Evolutionary conservation across 1,140 invertebrate species (phyloP), one percentile per base, ranked within the genome.

Genomic region (Drosophila fuyamai): DNA sequence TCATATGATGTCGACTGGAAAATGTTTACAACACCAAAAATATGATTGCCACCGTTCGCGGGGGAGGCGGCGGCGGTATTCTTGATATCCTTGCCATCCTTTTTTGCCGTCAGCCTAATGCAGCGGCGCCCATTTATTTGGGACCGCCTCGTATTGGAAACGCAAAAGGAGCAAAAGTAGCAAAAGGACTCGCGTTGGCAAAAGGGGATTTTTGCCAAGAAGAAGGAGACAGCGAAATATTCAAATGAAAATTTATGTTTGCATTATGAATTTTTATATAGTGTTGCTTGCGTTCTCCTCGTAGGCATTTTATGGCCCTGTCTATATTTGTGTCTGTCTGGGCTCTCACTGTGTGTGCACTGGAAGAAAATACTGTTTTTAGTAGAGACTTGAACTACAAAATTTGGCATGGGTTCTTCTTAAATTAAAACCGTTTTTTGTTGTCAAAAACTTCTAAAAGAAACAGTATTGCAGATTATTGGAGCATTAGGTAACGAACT

Each of bases 171-270:
- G 54, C 36, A 53, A 32, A 32, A 32, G 29, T 6, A 32, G 29
- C 29, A 32, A 32, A 32, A 59, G 57, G 38, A 41, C 48, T 10
- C 29, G 54, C 44, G 56, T 54, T 47, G 75, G 55, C 58, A 79
- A 58, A 23, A 57, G 29, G 70, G 79, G 79, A 88, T 86, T 83
- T 83, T 83, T 77, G 83, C 83, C 62, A 55, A 47, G 56, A 58
- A 40, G 3, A 40, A 66, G 61, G 82, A 89, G 84, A 83, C 80
- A 78, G 82, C 89, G 76, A 81, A 82, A 91, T 88, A 91, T 91
- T 91, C 80, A 91, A 91, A 91, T 91, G 90, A 91, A 91, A 90
- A 91, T 91, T 91, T 91, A 91, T 91, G 90, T 91, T 91, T 91
- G 90, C 90, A 90, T 91, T 90, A 91, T 90, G 90, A 91, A 90